phyloP scores from a whole-genome alignment of 2,113 vertebrate species.

The Crotalus helleri region DNA sequence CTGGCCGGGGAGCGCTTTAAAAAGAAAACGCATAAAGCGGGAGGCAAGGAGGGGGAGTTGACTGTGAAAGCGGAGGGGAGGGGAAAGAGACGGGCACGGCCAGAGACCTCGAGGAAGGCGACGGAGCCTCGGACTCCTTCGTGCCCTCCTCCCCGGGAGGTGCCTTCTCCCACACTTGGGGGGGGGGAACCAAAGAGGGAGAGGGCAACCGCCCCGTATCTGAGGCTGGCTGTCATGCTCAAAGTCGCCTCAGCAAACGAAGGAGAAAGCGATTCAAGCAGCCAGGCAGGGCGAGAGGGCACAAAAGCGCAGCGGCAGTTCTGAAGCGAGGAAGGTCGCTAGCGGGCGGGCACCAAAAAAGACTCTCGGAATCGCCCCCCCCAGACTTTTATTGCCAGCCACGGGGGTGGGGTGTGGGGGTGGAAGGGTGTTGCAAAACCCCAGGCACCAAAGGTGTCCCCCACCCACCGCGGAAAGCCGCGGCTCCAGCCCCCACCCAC shows the following conservation, averaged over 20 bases:
- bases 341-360: background rate
- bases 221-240: background rate
- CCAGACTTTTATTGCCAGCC: background rate
- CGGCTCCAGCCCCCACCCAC: too few species aligned
- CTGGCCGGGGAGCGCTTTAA: background rate
- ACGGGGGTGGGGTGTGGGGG: background rate
- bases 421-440: background rate
- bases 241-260: background rate
- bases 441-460: background rate
- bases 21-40: conserved; percentile 7
- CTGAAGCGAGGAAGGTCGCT: background rate
- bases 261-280: background rate
- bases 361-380: too few species aligned
- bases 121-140: background rate
- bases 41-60: conserved; percentile 34
- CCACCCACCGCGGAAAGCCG: too few species aligned
- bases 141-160: background rate
- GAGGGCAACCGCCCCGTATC: background rate
- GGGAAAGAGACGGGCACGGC: background rate
- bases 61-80: conserved; percentile 9
- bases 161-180: background rate
- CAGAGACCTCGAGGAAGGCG: background rate
- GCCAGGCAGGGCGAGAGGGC: conserved; percentile 53
- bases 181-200: too few species aligned
- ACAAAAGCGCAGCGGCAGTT: background rate